Base-by-base conservation (phyloP, 2,113 vertebrate genomes). In the Lycocorax pyrrhopterus region DNA sequence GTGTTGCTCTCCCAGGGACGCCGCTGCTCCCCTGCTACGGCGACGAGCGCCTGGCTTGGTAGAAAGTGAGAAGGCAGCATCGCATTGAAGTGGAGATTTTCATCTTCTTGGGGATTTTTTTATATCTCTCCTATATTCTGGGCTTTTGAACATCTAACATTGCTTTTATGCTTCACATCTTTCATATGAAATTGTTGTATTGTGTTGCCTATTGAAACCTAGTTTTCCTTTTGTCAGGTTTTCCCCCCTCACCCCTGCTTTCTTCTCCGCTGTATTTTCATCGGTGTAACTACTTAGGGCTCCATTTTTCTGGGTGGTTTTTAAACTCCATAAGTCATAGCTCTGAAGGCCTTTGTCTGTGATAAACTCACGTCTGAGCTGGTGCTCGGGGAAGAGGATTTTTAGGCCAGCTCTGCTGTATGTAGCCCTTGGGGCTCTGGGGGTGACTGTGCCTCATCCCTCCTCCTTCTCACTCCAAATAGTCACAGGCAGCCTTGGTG, bases 81-180 rank as follows among this genome's bases (percentile, higher is more conserved):
- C 27, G 89, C 94, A 97, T 87, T 97, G 95, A 98, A 96, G 95
- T 95, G 96, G 86, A 96, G 92, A 95, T 97, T 97, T 97, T 97
- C 86, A 95, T 97, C 97, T 98, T 97, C 97, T 96, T 13, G 4
- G 43, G 49, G 3, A 41, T 35, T 74, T 96, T 94, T 93, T 98
- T 93, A 68, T 87, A 60, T 95, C 95, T 33, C 94, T 97, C 96
- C 52, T 60, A 82, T 95, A 95, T 95, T 97, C 94, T 80, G 71
- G 76, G 95, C 96, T 97, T 96, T 97, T 98, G 97, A 98, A 98
- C 97, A 97, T 98, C 98, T 98, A 96, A 97, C 89, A 29, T 71
- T 46, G 47, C 97, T 98, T 97, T 98, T 75, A 97, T 96, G 96
- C 86, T 58, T 98, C 97, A 97, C 92, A 94, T 97, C 97, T 97